A percentile compares a stretch with the other conserved stretches of the same genome.
These are phyloP conservation scores for Oscheius sp. DNA, from an alignment of 2,888 invertebrate species.

Conservation along the genomic window DNA sequence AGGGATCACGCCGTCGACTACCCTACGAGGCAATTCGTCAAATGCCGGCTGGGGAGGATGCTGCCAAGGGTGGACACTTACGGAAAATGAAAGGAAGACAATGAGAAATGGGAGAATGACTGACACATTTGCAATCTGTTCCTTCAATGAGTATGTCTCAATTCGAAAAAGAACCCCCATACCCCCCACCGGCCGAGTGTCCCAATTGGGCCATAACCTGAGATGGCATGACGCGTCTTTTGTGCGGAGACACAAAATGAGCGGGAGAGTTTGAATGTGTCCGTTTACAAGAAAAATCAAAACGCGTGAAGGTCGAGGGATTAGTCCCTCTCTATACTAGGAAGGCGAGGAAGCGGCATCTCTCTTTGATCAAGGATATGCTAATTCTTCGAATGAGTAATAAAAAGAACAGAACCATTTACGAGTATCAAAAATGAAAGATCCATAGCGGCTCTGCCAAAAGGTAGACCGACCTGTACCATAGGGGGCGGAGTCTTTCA, in stretches of 20 bases:
- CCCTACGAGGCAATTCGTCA: conserved; percentile 29
- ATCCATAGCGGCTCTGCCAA: conserved; percentile 12
- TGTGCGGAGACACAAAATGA: conserved; percentile 4
- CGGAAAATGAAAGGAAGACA: conserved; percentile 7
- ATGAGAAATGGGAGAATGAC: conserved; percentile 12
- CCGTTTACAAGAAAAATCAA: too few relatives aligned
- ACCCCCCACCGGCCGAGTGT: conserved; percentile 8
- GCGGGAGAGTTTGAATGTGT: neutral
- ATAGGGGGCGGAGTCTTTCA: conserved; percentile 5
- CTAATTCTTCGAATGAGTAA: conserved; percentile 28
- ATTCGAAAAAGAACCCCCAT: too few relatives aligned
- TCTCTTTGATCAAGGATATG: conserved; percentile 13
- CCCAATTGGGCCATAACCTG: conserved; percentile 22
- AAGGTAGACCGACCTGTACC: conserved; percentile 23
- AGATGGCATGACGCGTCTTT: conserved; percentile 27
- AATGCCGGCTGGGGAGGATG: conserved; percentile 4
- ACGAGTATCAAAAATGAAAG: neutral
- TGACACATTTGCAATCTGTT: neutral
- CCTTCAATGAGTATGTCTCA: too few relatives aligned
- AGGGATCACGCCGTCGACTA: conserved; percentile 1
- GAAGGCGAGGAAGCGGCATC: conserved; percentile 16
- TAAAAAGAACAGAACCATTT: conserved; percentile 12
- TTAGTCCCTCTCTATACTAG: conserved; percentile 8
- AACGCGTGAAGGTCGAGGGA: neutral
- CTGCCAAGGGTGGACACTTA: too few relatives aligned